phyloP scores from a whole-genome alignment of 2,113 vertebrate genomes.

The Neopipo cinnamomea region DNA sequence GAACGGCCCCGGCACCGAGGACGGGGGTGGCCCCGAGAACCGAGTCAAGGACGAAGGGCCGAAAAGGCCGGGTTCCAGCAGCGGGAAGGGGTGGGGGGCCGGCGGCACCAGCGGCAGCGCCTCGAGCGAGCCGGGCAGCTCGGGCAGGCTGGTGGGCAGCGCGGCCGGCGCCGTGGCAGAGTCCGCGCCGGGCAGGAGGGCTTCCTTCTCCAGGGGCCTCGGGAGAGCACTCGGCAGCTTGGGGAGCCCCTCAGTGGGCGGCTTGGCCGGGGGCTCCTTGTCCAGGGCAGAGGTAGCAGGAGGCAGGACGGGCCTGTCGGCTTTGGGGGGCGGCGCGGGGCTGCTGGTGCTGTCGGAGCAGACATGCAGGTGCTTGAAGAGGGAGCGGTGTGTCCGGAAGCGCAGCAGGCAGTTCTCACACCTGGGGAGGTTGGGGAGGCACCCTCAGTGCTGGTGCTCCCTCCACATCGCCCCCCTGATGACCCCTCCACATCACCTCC shows the following conservation, averaged over 20 bases:
- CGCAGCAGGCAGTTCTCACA: constrained; percentile 93
- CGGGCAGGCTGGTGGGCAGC: constrained; percentile 1
- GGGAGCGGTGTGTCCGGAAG: constrained; percentile 87
- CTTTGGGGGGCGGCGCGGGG: constrained; percentile 38
- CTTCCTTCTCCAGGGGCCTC: constrained; percentile 24
- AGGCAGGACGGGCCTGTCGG: background rate
- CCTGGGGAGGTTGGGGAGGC: constrained; percentile 49
- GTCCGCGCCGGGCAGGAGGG: background rate
- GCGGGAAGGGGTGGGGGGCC: constrained; percentile 33
- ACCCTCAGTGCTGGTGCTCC: background rate
- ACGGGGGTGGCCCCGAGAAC: constrained; percentile 39
- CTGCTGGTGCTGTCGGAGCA: constrained; percentile 84
- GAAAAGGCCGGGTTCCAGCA: constrained; percentile 60
- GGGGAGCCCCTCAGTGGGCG: background rate
- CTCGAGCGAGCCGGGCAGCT: constrained; percentile 28
- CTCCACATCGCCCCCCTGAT: too few species aligned
- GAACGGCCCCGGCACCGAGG: constrained; percentile 41
- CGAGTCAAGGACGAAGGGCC: constrained; percentile 14
- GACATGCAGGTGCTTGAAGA: constrained; percentile 93
- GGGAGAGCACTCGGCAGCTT: constrained; percentile 7
- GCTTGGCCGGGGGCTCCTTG: constrained; percentile 14
- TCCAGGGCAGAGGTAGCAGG: background rate
- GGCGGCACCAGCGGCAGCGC: constrained; percentile 2
- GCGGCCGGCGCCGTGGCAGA: background rate
- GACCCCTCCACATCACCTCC: background rate